Evolutionary conservation across 1,140 invertebrate genomes (phyloP).

Genomic region (Pachypeltis micranthus): DNA sequence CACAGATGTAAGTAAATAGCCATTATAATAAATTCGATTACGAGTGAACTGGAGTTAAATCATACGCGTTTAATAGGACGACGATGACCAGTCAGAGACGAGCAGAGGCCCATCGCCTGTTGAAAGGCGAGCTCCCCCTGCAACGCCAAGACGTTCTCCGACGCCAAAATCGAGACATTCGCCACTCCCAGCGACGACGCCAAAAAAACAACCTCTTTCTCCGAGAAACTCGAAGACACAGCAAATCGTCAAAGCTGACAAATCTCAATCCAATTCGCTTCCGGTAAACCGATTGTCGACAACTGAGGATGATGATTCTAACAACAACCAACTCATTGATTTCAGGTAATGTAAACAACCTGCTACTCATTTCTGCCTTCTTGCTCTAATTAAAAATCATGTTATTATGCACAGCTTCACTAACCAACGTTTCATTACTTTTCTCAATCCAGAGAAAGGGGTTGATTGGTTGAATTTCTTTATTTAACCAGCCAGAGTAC

Average conservation of each 20-base stretch:
- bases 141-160: background rate
- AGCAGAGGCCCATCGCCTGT: background rate
- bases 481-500: too few relatives aligned
- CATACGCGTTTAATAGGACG: background rate
- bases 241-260: too few relatives aligned
- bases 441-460: too few relatives aligned
- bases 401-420: too few relatives aligned
- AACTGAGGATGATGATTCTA: background rate
- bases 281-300: too few relatives aligned
- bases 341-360: background rate
- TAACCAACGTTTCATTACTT: too few relatives aligned
- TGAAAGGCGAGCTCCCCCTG: background rate
- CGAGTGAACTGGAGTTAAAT: background rate
- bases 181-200: background rate
- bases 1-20: constrained; percentile 17
- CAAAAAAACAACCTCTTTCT: background rate
- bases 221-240: too few relatives aligned
- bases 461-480: too few relatives aligned
- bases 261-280: too few relatives aligned
- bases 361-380: background rate
- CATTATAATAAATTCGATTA: background rate
- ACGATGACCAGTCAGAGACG: background rate
- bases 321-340: background rate
- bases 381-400: too few relatives aligned
- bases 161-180: too few relatives aligned